Conservation (phyloP, 92 coral and sea anemone species). For the Pocillopora grandis region DNA sequence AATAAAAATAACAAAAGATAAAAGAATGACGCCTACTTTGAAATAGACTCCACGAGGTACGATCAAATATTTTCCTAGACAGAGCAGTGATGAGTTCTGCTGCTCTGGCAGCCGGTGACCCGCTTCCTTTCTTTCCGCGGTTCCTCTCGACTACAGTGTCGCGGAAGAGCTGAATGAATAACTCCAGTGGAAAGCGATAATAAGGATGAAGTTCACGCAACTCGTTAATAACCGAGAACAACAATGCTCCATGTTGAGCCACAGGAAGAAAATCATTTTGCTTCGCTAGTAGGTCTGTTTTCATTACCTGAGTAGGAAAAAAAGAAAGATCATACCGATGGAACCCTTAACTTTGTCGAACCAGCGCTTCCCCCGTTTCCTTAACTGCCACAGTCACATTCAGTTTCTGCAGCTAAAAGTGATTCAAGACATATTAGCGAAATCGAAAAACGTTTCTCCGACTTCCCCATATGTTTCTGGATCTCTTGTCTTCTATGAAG, state of each 20-base stretch:
- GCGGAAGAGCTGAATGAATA: slow-evolving; percentile 70
- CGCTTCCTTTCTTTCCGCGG: slow-evolving; percentile 80
- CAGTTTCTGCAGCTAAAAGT: too few relatives aligned
- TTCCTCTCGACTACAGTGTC: slow-evolving; percentile 75
- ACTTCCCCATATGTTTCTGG: too few relatives aligned
- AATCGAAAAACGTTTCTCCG: too few relatives aligned
- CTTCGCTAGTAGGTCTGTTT: slow-evolving; percentile 61
- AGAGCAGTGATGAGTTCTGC: slow-evolving; percentile 92
- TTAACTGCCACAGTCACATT: too few relatives aligned
- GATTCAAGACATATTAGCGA: too few relatives aligned
- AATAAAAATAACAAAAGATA: neutral
- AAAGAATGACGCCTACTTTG: slow-evolving; percentile 50
- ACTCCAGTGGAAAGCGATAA: slow-evolving; percentile 76
- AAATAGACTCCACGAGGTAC: slow-evolving; percentile 79
- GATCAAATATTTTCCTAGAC: slow-evolving; percentile 72
- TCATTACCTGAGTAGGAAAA: slow-evolving; percentile 57
- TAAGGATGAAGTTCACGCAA: slow-evolving; percentile 69
- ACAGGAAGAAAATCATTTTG: slow-evolving; percentile 83
- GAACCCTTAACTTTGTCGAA: too few relatives aligned
- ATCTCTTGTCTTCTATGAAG: too few relatives aligned
- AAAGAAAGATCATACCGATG: neutral
- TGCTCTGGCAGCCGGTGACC: slow-evolving; percentile 94
- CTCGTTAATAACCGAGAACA: slow-evolving; percentile 70
- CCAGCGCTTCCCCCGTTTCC: too few relatives aligned
- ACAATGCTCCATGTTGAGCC: slow-evolving; percentile 87